Percentiles rank a stretch among this genome's conserved stretches.
phyloP scores from a whole-genome alignment of 1,140 invertebrate species.

The Cecropterus lyciades region DNA sequence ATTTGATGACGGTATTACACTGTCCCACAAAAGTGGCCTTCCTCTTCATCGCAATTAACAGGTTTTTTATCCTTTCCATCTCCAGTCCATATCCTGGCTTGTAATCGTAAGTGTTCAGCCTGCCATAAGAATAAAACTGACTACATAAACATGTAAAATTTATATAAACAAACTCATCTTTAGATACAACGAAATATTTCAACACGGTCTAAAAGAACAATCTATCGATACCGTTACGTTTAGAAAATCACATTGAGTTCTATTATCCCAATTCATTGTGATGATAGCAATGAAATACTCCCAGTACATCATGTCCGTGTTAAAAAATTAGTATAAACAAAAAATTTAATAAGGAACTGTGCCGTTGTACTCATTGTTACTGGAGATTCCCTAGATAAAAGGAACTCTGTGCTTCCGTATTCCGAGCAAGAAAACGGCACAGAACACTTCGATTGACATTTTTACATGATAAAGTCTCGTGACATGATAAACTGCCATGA shows the following conservation, averaged over 20 bases:
- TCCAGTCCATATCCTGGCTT: constrained; percentile 50
- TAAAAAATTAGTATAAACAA: constrained; percentile 46
- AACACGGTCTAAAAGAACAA: background rate
- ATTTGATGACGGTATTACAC: constrained; percentile 48
- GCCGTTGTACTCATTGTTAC: constrained; percentile 49
- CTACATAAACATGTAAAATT: background rate
- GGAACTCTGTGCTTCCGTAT: constrained; percentile 1
- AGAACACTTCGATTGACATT: background rate
- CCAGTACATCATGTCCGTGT: constrained; percentile 55
- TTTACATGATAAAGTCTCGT: background rate
- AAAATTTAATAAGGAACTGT: constrained; percentile 53
- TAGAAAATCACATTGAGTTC: constrained; percentile 46
- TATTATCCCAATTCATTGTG: constrained; percentile 49
- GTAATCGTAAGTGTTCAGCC: constrained; percentile 50
- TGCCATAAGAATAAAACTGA: constrained; percentile 39
- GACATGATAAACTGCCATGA: too few relatives aligned
- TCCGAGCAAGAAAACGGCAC: constrained; percentile 21
- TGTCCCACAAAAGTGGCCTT: constrained; percentile 38
- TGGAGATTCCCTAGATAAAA: background rate
- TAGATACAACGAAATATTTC: too few relatives aligned
- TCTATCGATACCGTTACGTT: constrained; percentile 51
- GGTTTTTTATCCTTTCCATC: constrained; percentile 42
- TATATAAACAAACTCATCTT: too few relatives aligned
- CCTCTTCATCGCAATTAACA: constrained; percentile 32
- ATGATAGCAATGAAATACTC: constrained; percentile 52